A percentile compares a stretch with the other conserved stretches of the same genome.
Evolutionary conservation across 2,113 vertebrate species (phyloP).

Genomic region (Salvator merianae): DNA sequence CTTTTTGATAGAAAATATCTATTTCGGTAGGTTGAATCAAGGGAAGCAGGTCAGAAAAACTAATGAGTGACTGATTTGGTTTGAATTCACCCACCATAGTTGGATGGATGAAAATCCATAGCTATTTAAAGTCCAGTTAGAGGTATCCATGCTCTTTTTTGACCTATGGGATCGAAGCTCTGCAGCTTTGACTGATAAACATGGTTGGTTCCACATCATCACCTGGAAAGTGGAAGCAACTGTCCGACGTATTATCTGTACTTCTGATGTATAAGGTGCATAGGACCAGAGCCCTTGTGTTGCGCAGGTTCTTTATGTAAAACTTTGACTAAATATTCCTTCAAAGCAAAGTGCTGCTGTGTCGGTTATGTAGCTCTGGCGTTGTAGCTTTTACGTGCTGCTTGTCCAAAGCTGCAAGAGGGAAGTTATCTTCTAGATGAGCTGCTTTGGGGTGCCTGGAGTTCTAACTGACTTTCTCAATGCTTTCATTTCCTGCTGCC

Average conservation of each 20-base stretch:
- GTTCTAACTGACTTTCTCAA: slow-evolving; percentile 54
- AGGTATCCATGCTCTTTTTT: background rate
- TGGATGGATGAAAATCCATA: background rate
- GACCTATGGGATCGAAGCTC: background rate
- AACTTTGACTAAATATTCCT: background rate
- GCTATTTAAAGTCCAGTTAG: background rate
- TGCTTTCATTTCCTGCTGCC: slow-evolving; percentile 73
- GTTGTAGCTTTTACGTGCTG: slow-evolving; percentile 7
- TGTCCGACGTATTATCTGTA: background rate
- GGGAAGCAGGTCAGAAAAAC: no score
- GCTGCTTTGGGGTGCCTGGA: slow-evolving; percentile 9
- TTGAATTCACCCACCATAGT: background rate
- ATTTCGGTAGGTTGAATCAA: no score
- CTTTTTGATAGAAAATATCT: no score
- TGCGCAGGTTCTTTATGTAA: background rate
- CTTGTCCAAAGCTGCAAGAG: background rate
- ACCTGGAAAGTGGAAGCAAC: background rate
- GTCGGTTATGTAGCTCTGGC: background rate
- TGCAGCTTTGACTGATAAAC: background rate
- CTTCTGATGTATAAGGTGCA: background rate
- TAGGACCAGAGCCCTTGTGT: background rate
- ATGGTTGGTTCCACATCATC: background rate
- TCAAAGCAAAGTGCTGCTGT: background rate
- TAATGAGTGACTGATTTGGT: background rate
- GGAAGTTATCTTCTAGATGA: slow-evolving; percentile 8